Conservation (phyloP, 1,140 invertebrate genomes). For the Neodiprion virginianus region DNA sequence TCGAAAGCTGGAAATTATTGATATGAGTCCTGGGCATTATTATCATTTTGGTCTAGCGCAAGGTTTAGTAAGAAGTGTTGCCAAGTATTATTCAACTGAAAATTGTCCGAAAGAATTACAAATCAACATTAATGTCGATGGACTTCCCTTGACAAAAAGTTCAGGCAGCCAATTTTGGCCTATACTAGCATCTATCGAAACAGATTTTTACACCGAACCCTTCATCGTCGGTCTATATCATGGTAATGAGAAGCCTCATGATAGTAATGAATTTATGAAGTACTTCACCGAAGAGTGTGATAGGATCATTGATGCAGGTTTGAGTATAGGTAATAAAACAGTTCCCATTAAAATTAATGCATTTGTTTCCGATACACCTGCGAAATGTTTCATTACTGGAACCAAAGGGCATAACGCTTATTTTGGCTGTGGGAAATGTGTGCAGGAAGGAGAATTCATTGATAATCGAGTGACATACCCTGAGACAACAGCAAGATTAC, state of each 20-base stretch:
- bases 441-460: slow-evolving; percentile 19
- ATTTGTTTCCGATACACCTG: slow-evolving; percentile 25
- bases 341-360: background rate
- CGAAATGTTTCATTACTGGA: slow-evolving; percentile 16
- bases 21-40: slow-evolving; percentile 7
- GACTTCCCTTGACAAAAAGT: slow-evolving; percentile 26
- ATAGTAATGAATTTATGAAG: slow-evolving; percentile 26
- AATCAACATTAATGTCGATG: slow-evolving; percentile 26
- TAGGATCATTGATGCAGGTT: background rate
- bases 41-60: slow-evolving; percentile 22
- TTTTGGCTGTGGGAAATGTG: slow-evolving; percentile 30
- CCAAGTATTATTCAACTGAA: slow-evolving; percentile 19
- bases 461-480: slow-evolving; percentile 21
- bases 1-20: background rate
- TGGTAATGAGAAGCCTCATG: slow-evolving; percentile 27
- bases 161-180: slow-evolving; percentile 29
- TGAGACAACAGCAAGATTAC: slow-evolving; percentile 14
- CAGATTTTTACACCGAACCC: slow-evolving; percentile 29
- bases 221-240: slow-evolving; percentile 28
- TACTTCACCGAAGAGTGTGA: slow-evolving; percentile 24
- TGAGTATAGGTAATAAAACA: background rate
- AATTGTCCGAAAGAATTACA: slow-evolving; percentile 6
- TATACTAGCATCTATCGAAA: slow-evolving; percentile 25
- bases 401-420: slow-evolving; percentile 17
- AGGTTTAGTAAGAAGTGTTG: slow-evolving; percentile 9